Conservation (phyloP, 2,113 vertebrate genomes). For the Chiloscyllium plagiosum region DNA sequence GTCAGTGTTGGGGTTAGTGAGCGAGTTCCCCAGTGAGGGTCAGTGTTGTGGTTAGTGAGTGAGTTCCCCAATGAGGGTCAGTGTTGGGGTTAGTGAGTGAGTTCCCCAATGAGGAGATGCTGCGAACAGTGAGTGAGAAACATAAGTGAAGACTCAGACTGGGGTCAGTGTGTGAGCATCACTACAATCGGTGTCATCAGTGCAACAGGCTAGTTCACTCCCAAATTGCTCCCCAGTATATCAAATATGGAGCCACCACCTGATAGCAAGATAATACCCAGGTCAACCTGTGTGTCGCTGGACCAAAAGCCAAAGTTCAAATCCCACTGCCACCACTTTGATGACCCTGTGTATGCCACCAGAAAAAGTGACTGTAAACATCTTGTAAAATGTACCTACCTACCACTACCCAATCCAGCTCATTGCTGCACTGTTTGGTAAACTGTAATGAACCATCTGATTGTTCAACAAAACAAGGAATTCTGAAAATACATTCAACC, state of each 20-base stretch:
- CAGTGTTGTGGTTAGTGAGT: background rate
- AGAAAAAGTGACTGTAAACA: background rate
- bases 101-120: background rate
- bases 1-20: too few relatives aligned
- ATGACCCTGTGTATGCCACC: background rate
- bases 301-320: background rate
- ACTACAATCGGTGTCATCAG: too few relatives aligned
- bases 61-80: background rate
- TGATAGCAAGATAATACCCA: too few relatives aligned
- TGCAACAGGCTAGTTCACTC: too few relatives aligned
- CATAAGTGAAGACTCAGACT: too few relatives aligned
- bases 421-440: background rate
- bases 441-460: background rate
- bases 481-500: background rate
- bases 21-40: background rate
- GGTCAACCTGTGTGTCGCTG: too few relatives aligned
- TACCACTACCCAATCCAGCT: background rate
- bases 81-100: too few relatives aligned
- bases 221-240: too few relatives aligned
- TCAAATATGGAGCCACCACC: too few relatives aligned
- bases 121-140: too few relatives aligned
- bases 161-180: too few relatives aligned
- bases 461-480: background rate
- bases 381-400: background rate
- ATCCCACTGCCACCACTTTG: background rate